Base-by-base conservation (phyloP, 1,140 invertebrate genomes). In the Ceratina australensis region DNA sequence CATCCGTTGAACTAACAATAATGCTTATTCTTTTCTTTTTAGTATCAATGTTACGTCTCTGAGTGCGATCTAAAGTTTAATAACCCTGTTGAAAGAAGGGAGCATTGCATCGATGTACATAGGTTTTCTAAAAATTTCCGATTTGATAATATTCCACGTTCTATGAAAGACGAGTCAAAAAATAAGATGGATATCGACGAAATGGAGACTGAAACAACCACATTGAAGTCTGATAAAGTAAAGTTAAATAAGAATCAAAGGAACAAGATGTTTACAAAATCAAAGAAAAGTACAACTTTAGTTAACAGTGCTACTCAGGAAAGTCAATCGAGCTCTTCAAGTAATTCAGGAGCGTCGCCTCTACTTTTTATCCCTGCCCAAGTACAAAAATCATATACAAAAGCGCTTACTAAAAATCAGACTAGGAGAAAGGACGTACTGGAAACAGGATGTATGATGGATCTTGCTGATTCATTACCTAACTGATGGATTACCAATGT, bases 71-170 rank as follows among this genome's bases (percentile, higher is more conserved):
- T 91, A 16, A 94, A 94, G 86, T 95, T 95, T 71, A 84, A 85
- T 2, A 93, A 89, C 77, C 75, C 92, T 0, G 81, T 91, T 18
- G 93, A 94, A 68, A 93, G 95, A 72, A 91, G 91, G 65, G 86
- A 93, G 0, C 95, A 96, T 81, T 95, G 95, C 64, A 93, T 94
- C 7, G 89, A 87, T 61, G 78, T 92, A 16, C 95, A 96, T 86
- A 94, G 94, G 88, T 94, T 95, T 86, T 94, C 95, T 0, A 93
- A 93, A 82, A 93, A 95, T 80, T 96, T 95, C 88, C 90, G 94
- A 67, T 95, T 94, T 73, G 93, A 92, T 24, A 81, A 91, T 50
- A 65, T 16, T 91, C 42, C 74, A 86, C 71, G 80, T 66, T 57
- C 7, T 54, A 63, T 85, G 71, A 50, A 77, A 89, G 52, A 67